Evolutionary conservation across 1,140 invertebrate genomes (phyloP), one percentile per base, ranked within the genome.

Genomic region (Zeugodacus cucurbitae): DNA sequence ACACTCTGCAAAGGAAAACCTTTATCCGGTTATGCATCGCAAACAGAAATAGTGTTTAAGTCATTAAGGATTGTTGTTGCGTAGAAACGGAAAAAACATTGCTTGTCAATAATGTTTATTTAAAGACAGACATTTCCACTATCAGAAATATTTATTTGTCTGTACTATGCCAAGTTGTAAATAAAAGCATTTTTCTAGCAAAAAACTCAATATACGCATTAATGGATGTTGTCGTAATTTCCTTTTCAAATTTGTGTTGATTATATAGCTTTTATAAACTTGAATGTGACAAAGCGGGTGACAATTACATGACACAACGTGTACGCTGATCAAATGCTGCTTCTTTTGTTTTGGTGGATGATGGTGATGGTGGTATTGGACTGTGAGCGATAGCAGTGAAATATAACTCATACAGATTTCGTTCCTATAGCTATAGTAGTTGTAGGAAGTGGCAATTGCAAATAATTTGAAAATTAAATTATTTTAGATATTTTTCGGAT

Each of bases 61-160:
- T 82, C 74, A 82, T 82, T 82, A 82, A 82, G 26, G 74, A 26
- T 26, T 34, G 74, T 82, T 82, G 44, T 82, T 82, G 74, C 41
- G 41, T 48, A 82, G 74, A 82, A 82, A 82, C 74, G 74, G 74
- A 82, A 82, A 82, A 82, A 48, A 82, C 44, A 26, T n/a, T 48
- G 74, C 74, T 29, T 82, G 74, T 48, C 74, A 82, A 82, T 82
- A 82, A 54, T 48, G 26, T 44, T 74, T 74, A 29, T 48, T 20
- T 26, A 82, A 20, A 22, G n/a, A 82, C 74, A 41, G 3, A 29
- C n/a, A 29, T 7, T 48, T 29, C 2, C 41, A 48, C 29, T 32
- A 4, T 17, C 67, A 32, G 10, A 29, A 34, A 32, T 6, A 17
- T 20, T 67, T 32, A 17, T 8, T 32, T n/a, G n/a, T n/a, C n/a